These are phyloP conservation scores for Chelonoidis abingdonii DNA, from an alignment of 2,113 vertebrate species.

Conservation along the genomic window DNA sequence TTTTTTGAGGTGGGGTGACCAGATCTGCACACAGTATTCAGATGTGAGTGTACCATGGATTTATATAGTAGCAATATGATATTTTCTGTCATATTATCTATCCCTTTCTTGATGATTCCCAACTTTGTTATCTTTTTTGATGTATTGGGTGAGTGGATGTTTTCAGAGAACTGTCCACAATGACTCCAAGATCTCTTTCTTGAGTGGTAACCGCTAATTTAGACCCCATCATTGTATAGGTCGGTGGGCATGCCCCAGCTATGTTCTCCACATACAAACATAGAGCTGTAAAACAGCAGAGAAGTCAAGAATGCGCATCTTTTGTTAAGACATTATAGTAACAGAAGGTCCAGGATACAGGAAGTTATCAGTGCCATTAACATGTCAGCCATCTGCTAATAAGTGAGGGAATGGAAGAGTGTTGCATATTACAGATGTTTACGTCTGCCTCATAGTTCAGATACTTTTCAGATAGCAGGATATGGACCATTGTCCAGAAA, in stretches of 20 bases:
- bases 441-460: not conserved
- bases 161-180: too few relatives aligned
- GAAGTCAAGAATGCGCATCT: not conserved
- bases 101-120: too few relatives aligned
- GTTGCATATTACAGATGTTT: not conserved
- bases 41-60: too few relatives aligned
- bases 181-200: too few relatives aligned
- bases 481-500: not conserved
- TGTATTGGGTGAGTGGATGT: too few relatives aligned
- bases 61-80: too few relatives aligned
- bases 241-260: not conserved
- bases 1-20: too few relatives aligned
- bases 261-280: not conserved
- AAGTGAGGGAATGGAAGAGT: not conserved
- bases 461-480: not conserved
- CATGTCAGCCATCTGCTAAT: not conserved
- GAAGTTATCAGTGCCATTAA: not conserved
- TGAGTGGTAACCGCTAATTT: too few relatives aligned
- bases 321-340: conserved; percentile 12
- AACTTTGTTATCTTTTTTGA: too few relatives aligned
- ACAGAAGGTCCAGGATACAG: not conserved
- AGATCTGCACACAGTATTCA: too few relatives aligned
- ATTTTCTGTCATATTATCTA: too few relatives aligned
- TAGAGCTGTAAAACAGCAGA: not conserved
- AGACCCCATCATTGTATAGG: too few relatives aligned